Evolutionary conservation across 1,140 invertebrate genomes (phyloP).

Genomic region (Heliconius hermathena): DNA sequence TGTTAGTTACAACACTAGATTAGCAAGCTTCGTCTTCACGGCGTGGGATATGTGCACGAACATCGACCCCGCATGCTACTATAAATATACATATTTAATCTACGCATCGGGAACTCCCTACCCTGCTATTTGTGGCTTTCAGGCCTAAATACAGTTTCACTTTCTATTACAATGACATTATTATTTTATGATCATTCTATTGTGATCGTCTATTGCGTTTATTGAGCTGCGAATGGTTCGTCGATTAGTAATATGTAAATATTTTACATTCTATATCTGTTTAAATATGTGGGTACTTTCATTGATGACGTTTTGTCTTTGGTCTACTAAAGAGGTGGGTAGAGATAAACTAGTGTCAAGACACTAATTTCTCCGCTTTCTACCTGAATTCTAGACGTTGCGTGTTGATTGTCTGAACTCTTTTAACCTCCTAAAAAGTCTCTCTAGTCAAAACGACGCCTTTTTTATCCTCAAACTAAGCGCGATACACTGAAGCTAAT

Average conservation of each 20-base stretch:
- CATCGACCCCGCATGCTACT: slow-evolving; percentile 75
- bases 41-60: slow-evolving; percentile 46
- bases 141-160: slow-evolving; percentile 36
- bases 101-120: slow-evolving; percentile 59
- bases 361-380: too few species aligned
- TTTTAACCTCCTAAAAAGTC: too few species aligned
- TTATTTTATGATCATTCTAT: slow-evolving; percentile 12
- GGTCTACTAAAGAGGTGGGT: too few species aligned
- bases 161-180: slow-evolving; percentile 37
- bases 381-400: too few species aligned
- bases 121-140: slow-evolving; percentile 41
- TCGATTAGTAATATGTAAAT: neutral
- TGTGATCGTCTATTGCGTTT: slow-evolving; percentile 8
- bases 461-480: too few species aligned
- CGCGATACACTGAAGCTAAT: too few species aligned
- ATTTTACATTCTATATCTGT: neutral
- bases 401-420: too few species aligned
- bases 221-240: neutral
- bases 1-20: slow-evolving; percentile 1
- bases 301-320: neutral
- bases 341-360: too few species aligned
- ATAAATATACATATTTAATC: slow-evolving; percentile 72
- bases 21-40: slow-evolving; percentile 32
- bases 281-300: neutral
- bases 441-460: too few species aligned